Percentiles rank a stretch among this genome's conserved stretches.
Evolutionary conservation across 2,888 invertebrate species (phyloP).

Genomic region (Tetramorium bicarinatum): DNA sequence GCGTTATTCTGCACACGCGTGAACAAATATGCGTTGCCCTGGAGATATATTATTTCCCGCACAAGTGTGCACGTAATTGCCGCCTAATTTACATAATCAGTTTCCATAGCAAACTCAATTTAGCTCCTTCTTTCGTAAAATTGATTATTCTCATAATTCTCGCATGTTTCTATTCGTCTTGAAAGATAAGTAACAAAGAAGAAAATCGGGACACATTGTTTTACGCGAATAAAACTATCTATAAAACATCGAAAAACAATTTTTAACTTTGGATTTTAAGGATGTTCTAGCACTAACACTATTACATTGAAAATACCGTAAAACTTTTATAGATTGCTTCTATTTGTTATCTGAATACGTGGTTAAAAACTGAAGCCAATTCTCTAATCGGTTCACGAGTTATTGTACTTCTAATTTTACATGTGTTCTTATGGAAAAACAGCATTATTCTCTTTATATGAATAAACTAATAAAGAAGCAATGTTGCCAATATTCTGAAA

Average conservation of each 20-base stretch:
- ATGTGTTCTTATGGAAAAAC: no score
- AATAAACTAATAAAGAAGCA: no score
- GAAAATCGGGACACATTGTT: background rate
- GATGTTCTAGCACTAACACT: no score
- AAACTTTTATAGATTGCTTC: no score
- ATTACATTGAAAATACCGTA: no score
- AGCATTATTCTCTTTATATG: no score
- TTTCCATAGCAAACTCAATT: background rate
- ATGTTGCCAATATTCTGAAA: no score
- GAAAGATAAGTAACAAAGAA: background rate
- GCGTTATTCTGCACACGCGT: background rate
- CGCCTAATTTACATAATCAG: constrained; percentile 21
- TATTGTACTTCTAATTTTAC: no score
- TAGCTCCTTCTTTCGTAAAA: background rate
- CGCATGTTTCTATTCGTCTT: no score
- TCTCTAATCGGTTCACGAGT: no score
- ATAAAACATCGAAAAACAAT: background rate
- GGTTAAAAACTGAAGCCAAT: no score
- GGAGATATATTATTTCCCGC: background rate
- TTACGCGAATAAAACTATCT: background rate
- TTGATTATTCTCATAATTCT: background rate
- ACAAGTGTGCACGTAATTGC: constrained; percentile 20
- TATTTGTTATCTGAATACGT: no score
- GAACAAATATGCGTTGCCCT: constrained; percentile 6
- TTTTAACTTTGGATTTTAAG: background rate